Evolutionary conservation across 2,113 vertebrate species (phyloP), one percentile per base, ranked within the genome.

Genomic region (Pandion haliaetus): DNA sequence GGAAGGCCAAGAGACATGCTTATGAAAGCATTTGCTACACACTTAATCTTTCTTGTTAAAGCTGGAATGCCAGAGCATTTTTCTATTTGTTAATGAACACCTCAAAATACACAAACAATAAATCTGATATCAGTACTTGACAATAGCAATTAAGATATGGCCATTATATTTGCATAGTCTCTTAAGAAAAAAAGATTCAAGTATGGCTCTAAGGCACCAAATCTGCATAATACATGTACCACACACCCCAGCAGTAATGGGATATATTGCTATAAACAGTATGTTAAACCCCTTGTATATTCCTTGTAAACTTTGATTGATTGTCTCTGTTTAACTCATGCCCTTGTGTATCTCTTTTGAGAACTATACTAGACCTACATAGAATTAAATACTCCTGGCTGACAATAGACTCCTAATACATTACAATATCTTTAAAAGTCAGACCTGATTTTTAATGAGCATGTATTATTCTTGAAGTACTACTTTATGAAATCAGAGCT

Each of bases 111-210:
- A 94, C 74, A 93, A 98, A 93, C 21, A 52, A 97, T 97, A 97
- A 97, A 98, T 97, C 94, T 97, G 82, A 86, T 83, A 92, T 95
- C 72, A 63, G 28, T 36, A 79, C 67, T 90, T 97, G 97, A 97
- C 94, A 97, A 98, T 86, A 95, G 91, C 98, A 98, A 97, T 98
- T 98, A 98, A 97, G 84, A 84, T 80, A 97, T 82, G 92, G 94
- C 86, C 96, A 97, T 96, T 97, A 81, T 82, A 92, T 90, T 96
- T 95, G 87, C 76, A 86, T 73, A 94, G 81, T 93, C 61, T 95
- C 82, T 93, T 88, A 66, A 72, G 94, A 77, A 89, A 76, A 96
- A 78, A 88, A 84, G 54, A 96, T 94, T 95, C 88, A 71, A 54
- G 45, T 69, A 47, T 13, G 3, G 45, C 58, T 92, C 25, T 88